Base-by-base conservation (phyloP, 2,797 vertebrate species). In the Lycodopsis pacificus region DNA sequence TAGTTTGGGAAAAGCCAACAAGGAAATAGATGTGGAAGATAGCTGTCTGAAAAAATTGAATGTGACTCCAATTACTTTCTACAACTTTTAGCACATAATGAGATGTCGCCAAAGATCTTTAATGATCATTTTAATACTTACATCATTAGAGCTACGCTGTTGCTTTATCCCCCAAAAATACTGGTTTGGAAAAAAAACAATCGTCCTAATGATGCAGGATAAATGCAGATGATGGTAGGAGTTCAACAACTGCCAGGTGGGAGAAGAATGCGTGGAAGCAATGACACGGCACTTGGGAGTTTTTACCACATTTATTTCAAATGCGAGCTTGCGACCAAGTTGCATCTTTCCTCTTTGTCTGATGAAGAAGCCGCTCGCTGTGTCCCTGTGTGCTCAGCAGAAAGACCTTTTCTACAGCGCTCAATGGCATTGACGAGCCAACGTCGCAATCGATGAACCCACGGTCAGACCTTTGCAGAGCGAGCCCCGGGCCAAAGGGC, bases 371-470 rank as follows among this genome's bases (percentile, higher is more conserved):
- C 68, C 38, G 27, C 54, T 83, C 3, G 46, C 81, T 65, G 73
- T 49, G 73, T 84, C 65, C 65, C 77, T 75, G 79, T 78, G 62
- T 77, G 76, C 51, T 90, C 82, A 90, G 80, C 77, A 88, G 80
- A 89, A 81, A 83, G 79, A 82, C 84, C 75, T 91, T 91, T 90
- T 85, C 77, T 63, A 66, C 83, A 40, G 72, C 65, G 27, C 61
- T 89, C 86, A 66, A 84, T 91, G 77, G 70, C 82, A 90, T 72
- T 87, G 90, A 87, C 89, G 88, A 84, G 79, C 74, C 81, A 72
- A 71, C 7, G 74, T 88, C 83, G 89, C 80, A 85, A 90, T 91
- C 86, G 19, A 87, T 92, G 73, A 76, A 79, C 44, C 69, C 46
- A 44, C 36, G 19, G 82, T 74, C 77, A 89, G 90, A 89, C 88